Evolutionary conservation across 2,888 invertebrate genomes (phyloP).

Genomic region (Hemicrepidius hirtus): DNA sequence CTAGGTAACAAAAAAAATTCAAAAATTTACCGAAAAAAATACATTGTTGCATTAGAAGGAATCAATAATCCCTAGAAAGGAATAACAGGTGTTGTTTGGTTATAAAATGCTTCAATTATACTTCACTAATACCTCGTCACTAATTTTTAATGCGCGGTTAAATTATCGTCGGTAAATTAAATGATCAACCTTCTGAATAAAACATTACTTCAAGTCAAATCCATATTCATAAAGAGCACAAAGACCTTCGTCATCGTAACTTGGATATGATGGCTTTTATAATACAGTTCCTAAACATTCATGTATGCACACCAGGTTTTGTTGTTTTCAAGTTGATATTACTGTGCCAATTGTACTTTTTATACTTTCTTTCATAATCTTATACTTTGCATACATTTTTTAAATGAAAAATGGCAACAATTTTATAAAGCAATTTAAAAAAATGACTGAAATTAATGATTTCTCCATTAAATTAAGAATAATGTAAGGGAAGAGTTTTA

Average conservation of each 20-base stretch:
- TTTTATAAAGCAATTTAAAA: too few species aligned
- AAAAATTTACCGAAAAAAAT: too few species aligned
- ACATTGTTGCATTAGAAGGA: too few species aligned
- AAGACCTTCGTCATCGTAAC: slow-evolving; percentile 30
- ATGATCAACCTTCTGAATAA: slow-evolving; percentile 56
- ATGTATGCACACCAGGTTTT: slow-evolving; percentile 29
- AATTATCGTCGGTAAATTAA: slow-evolving; percentile 54
- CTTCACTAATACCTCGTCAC: slow-evolving; percentile 48
- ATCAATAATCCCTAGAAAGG: too few species aligned
- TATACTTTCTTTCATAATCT: slow-evolving; percentile 24
- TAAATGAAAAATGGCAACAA: too few species aligned
- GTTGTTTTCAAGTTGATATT: slow-evolving; percentile 50
- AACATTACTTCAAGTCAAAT: slow-evolving; percentile 52
- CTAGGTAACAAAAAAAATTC: too few species aligned
- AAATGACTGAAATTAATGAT: too few species aligned
- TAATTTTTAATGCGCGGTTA: slow-evolving; percentile 54
- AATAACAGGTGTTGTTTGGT: background rate
- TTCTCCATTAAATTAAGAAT: too few species aligned
- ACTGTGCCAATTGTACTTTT: slow-evolving; percentile 31
- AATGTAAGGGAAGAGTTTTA: too few species aligned
- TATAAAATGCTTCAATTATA: slow-evolving; percentile 29
- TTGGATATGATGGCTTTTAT: slow-evolving; percentile 35
- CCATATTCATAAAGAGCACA: slow-evolving; percentile 56
- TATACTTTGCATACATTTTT: too few species aligned
- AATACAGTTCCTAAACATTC: slow-evolving; percentile 50